Evolutionary conservation across 2,797 vertebrate genomes (phyloP).

Genomic region (Rousettus madagascariensis): DNA sequence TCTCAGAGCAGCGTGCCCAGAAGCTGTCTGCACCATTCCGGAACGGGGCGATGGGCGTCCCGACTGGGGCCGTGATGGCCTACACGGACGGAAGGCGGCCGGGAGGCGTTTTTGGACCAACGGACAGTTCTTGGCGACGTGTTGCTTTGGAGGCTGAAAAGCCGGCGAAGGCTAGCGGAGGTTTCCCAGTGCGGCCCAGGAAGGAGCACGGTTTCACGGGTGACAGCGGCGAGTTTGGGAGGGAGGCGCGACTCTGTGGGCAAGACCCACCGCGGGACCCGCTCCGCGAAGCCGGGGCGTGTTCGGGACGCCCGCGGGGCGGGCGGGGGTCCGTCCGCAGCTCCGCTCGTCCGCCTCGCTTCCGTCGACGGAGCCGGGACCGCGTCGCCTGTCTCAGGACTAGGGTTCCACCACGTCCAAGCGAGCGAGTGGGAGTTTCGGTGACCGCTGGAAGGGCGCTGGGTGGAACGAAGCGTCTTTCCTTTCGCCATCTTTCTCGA

Average conservation of each 20-base stretch:
- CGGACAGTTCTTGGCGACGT: neutral
- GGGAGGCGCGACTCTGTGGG: too few relatives aligned
- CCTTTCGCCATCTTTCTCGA: neutral
- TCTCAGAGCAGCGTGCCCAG: too few relatives aligned
- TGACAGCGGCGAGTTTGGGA: neutral
- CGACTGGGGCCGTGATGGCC: neutral
- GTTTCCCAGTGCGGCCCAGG: neutral
- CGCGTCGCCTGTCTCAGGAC: neutral
- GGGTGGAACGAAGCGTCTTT: fast-evolving
- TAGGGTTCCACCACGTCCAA: neutral
- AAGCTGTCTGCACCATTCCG: neutral
- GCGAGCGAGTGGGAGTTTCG: neutral
- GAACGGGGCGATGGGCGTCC: neutral
- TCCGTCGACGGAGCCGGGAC: neutral
- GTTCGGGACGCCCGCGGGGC: neutral
- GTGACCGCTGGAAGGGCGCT: neutral
- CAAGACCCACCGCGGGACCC: neutral
- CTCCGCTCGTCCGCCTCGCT: too few relatives aligned
- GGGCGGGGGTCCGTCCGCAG: neutral
- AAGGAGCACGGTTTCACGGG: too few relatives aligned
- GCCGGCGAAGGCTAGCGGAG: neutral
- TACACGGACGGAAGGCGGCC: neutral
- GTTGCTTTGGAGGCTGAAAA: neutral
- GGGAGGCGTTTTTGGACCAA: neutral
- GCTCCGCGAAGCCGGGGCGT: fast-evolving